Evolutionary conservation across 2,888 invertebrate genomes (phyloP).

Genomic region (Patella depressa): DNA sequence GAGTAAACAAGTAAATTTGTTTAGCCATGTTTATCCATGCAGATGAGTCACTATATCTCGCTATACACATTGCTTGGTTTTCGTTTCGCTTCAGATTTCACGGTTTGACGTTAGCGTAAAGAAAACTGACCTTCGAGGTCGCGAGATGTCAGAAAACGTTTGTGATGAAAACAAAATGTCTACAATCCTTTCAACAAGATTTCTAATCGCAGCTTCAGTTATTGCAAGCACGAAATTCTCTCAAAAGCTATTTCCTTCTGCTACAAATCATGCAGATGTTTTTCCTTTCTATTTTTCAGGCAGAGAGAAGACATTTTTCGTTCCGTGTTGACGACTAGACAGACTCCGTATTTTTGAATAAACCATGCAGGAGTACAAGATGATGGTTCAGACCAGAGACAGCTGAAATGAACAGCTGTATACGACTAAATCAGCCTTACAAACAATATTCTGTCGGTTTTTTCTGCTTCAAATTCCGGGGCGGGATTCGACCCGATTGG

Average conservation of each 20-base stretch:
- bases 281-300: background rate
- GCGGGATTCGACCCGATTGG: constrained; percentile 1
- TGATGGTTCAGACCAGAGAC: background rate
- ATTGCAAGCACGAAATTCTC: background rate
- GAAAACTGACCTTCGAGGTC: constrained; percentile 1
- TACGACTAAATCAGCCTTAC: constrained; percentile 4
- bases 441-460: constrained; percentile 4
- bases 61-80: background rate
- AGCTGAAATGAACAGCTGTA: constrained; percentile 11
- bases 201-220: constrained; percentile 9
- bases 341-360: background rate
- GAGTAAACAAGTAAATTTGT: background rate
- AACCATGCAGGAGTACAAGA: background rate
- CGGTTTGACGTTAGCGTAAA: constrained; percentile 7
- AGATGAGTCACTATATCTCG: background rate
- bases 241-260: constrained; percentile 7
- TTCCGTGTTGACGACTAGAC: background rate
- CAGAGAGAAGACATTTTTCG: background rate
- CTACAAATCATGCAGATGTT: constrained; percentile 10
- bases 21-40: background rate
- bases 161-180: constrained; percentile 4
- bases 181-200: constrained; percentile 5
- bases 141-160: constrained; percentile 1
- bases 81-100: background rate
- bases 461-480: constrained; percentile 3